Conservation (phyloP, 2,888 invertebrate genomes). For the Eristalis arbustorum region DNA sequence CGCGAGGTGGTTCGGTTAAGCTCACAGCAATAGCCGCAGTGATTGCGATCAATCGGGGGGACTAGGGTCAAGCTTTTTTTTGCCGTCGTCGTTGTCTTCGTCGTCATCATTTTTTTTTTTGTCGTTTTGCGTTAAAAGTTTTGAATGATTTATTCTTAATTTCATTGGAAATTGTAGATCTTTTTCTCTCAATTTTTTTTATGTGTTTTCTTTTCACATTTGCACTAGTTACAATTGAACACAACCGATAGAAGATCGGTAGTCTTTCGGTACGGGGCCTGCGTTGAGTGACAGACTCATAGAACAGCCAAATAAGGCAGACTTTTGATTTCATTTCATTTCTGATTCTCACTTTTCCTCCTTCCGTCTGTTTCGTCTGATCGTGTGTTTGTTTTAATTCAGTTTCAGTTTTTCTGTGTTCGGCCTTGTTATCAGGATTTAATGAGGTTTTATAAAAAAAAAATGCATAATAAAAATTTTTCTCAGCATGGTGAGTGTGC, state of each 20-base stretch:
- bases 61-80: slow-evolving; percentile 67
- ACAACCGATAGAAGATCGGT: slow-evolving; percentile 39
- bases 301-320: slow-evolving; percentile 16
- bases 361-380: slow-evolving; percentile 4
- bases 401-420: slow-evolving; percentile 8
- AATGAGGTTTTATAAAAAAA: slow-evolving; percentile 10
- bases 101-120: slow-evolving; percentile 11
- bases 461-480: slow-evolving; percentile 17
- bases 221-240: slow-evolving; percentile 53
- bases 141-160: slow-evolving; percentile 62
- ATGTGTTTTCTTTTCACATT: slow-evolving; percentile 17
- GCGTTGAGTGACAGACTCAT: slow-evolving; percentile 13
- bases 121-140: slow-evolving; percentile 36
- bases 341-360: background rate
- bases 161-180: slow-evolving; percentile 48
- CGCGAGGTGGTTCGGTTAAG: slow-evolving; percentile 60
- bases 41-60: slow-evolving; percentile 65
- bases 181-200: slow-evolving; percentile 1
- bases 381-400: slow-evolving; percentile 13
- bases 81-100: slow-evolving; percentile 11
- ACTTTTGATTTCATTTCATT: background rate
- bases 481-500: slow-evolving; percentile 1
- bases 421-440: slow-evolving; percentile 22
- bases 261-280: slow-evolving; percentile 2
- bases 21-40: slow-evolving; percentile 57